Base-by-base conservation (phyloP, 2,888 invertebrate species). In the Lasioglossum figueresi region DNA sequence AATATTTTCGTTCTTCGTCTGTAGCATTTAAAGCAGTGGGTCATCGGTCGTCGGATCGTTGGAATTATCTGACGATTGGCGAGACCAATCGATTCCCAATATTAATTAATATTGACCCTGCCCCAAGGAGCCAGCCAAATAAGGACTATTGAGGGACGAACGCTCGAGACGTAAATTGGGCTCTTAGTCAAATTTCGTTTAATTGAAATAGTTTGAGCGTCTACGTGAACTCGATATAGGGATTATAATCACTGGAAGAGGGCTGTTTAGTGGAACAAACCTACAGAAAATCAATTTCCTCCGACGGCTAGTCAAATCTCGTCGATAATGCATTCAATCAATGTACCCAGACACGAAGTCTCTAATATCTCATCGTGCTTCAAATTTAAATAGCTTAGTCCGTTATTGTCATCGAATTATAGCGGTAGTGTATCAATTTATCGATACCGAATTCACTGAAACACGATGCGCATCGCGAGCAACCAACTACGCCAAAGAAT, bases 101-200 rank as follows among this genome's bases (percentile, higher is more conserved):
- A 73, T 84, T 77, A 74, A 83, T 84, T 77, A 73, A 83, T 77
- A 84, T 77, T 48, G 45, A 76, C 68, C 31, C 43, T 45, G 27
- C n/a, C 5, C 14, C n/a, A 14, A 73, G n/a, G 52, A 27, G 34
- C 27, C 16, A 6, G 31, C 16, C 45, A 40, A 68, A 23, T 23
- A 68, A 52, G 63, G 31, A 71, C 71, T 34, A 16, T 27, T 34
- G 75, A 71, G 16, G 68, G 37, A 43, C 59, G 66, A 52, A 48
- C n/a, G 70, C 10, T 27, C 10, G 14, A 27, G n/a, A 23, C 23
- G 31, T 48, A 83, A 34, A 72, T 72, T 34, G 34, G 52, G 23
- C 66, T 66, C 43, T 68, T 19, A 10, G 68, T 34, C 14, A 40
- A 56, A 73, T 56, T 73, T 56, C 56, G 76, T 68, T 73, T 83